Evolutionary conservation across 2,888 invertebrate species (phyloP), one percentile per base, ranked within the genome.

Genomic region (Orchestes rusci): DNA sequence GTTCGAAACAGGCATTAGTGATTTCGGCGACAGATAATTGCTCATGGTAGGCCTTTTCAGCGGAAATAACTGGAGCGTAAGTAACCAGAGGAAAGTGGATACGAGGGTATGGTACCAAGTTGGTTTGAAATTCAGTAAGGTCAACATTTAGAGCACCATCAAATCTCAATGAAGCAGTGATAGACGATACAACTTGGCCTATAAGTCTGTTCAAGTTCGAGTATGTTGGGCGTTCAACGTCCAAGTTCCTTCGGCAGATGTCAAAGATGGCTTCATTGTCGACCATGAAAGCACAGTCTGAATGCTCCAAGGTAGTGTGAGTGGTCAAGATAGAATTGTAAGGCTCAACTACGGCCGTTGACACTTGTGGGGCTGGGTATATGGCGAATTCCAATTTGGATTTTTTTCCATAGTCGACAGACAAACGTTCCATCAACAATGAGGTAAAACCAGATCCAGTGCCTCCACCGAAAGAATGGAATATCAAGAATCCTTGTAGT

Each of bases 1-100:
- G 92, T 64, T 94, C 94, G 68, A 95, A 95, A 70, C 93, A 94
- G 16, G 91, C 86, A 62, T 92, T 90, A 47, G 95, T 95, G 61
- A 94, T 94, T 65, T 94, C 93, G 2, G 87, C 79, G 3, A 91
- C 92, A 0, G 89, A 84, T 51, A 91, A 74, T 64, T 91, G 90
- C 66, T 93, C 93, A 61, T 93, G 92, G 68, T 90, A 90, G 3
- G 92, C 92, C 68, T 91, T 92, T 68, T 92, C 92, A 1, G 91
- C 86, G 20, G 90, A 89, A 66, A 92, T 90, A 56, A 93, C 88
- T 10, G 91, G 92, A 15, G 91, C 90, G 65, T 92, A 92, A 2
- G 93, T 85, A 52, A 85, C 87, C 57, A 94, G 73, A n/a, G n/a
- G n/a, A n/a, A n/a, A n/a, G n/a, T n/a, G n/a, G n/a, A n/a, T n/a